Evolutionary conservation across 2,888 invertebrate genomes (phyloP), one percentile per base, ranked within the genome.

Genomic region (Orthosia gracilis): DNA sequence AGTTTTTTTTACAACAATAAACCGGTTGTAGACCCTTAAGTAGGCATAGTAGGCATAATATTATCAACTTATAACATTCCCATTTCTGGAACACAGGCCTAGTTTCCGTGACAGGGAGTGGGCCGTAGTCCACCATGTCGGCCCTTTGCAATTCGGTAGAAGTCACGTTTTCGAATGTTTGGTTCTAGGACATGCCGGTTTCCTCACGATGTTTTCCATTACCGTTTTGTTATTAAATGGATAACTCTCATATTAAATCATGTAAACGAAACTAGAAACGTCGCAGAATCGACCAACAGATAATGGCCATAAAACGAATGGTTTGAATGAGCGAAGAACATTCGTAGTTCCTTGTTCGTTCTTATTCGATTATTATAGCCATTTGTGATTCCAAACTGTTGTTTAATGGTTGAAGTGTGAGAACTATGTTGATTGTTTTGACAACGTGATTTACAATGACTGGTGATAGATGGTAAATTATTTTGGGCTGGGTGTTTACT

Each of bases 391-490:
- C 66, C 52, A 58, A 81, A 81, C 66, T 66, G 26, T 63, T 54
- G 64, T 83, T 81, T 78, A 79, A 83, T 83, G 69, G 69, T 23
- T 57, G 31, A 79, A 79, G 83, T 83, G 59, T 63, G n/a, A 50
- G 61, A 59, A 57, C 65, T 49, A 63, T 81, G 69, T 68, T 78
- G 55, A 83, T 69, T 81, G 80, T 79, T 81, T 73, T 83, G 84
- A 83, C 73, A 69, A 69, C 23, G 12, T 59, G 80, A 78, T 73
- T 80, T 63, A 83, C 23, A 72, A 57, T 67, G 62, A 49, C 52
- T 23, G 52, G 7, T 78, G 71, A 78, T 69, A 31, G 57, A 83
- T 72, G 45, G 57, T 65, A 45, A 55, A 61, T 26, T 83, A 83
- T 71, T 78, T 78, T 50, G 26, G 67, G 72, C 1, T n/a, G 13